phyloP scores from a whole-genome alignment of 2,888 invertebrate genomes.

The Alloplasta piceator region DNA sequence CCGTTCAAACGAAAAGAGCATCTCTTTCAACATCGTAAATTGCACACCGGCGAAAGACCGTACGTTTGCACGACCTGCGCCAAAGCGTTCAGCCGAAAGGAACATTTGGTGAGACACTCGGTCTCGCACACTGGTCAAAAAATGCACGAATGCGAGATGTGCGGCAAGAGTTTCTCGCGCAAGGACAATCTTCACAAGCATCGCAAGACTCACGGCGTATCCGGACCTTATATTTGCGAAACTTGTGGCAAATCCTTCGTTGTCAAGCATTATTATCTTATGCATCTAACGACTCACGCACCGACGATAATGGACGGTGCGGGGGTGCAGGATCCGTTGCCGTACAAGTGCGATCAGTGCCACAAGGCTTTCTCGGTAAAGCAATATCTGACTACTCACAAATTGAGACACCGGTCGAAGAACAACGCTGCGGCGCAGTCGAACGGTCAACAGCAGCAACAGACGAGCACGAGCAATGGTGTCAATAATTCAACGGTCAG shows the following conservation, averaged over 20 bases:
- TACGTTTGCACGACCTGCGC: conserved; percentile 88
- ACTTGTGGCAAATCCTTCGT: conserved; percentile 88
- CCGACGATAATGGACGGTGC: conserved; percentile 74
- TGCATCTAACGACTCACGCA: conserved; percentile 86
- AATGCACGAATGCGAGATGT: conserved; percentile 87
- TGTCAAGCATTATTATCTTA: conserved; percentile 87
- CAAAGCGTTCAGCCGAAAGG: conserved; percentile 88
- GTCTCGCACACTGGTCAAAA: conserved; percentile 89
- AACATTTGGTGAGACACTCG: conserved; percentile 88
- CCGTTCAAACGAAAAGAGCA: conserved; percentile 89
- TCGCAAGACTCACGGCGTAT: conserved; percentile 86
- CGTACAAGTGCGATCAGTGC: conserved; percentile 86
- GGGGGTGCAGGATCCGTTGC: conserved; percentile 77
- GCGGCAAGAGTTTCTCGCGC: conserved; percentile 85
- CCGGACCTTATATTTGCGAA: conserved; percentile 87
- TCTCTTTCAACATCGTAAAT: conserved; percentile 87
- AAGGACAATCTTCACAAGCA: conserved; percentile 87
- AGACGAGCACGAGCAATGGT: conserved; percentile 68
- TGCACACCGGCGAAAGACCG: conserved; percentile 88
- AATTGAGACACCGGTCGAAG: conserved; percentile 85
- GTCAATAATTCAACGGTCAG: conserved; percentile 65
- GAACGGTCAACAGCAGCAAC: conserved; percentile 73
- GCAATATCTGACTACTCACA: conserved; percentile 87
- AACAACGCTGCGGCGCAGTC: conserved; percentile 79
- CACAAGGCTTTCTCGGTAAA: conserved; percentile 86